Conservation (phyloP, 2,113 vertebrate species). For the Casuarius casuarius region DNA sequence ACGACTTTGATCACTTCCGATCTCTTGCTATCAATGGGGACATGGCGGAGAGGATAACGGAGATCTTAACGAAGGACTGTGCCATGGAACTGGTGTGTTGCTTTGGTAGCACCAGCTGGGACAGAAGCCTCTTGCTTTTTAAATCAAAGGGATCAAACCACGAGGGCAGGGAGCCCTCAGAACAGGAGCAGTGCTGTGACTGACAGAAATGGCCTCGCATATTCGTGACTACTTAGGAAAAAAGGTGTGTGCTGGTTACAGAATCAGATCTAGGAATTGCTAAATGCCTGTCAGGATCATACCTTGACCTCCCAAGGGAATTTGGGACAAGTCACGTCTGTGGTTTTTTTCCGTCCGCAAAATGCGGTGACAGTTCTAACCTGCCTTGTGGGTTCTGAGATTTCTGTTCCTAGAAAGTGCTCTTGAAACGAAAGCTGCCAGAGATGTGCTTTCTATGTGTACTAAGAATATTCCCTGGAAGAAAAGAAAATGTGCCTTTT, state of each 20-base stretch:
- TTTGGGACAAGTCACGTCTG: not conserved
- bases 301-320: not conserved
- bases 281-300: rapidly evolving
- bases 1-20: constrained; percentile 89
- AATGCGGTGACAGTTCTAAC: not conserved
- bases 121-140: constrained; percentile 89
- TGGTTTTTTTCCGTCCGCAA: too few species aligned
- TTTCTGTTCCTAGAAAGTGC: not conserved
- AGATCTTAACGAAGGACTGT: constrained; percentile 83
- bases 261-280: not conserved
- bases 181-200: not conserved
- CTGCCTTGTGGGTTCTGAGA: not conserved
- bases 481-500: not conserved
- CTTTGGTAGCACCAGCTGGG: constrained; percentile 91
- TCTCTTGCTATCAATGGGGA: constrained; percentile 84
- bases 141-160: not conserved
- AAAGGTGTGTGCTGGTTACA: not conserved
- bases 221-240: rapidly evolving
- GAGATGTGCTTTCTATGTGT: not conserved
- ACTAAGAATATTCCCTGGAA: not conserved
- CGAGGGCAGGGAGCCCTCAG: rapidly evolving
- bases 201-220: rapidly evolving
- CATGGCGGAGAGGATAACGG: constrained; percentile 73
- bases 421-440: too few species aligned
- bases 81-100: constrained; percentile 84